Percentiles rank a stretch among this genome's conserved stretches.
Conservation (phyloP, 2,888 invertebrate species). For the Hydrotaea diabolus region DNA sequence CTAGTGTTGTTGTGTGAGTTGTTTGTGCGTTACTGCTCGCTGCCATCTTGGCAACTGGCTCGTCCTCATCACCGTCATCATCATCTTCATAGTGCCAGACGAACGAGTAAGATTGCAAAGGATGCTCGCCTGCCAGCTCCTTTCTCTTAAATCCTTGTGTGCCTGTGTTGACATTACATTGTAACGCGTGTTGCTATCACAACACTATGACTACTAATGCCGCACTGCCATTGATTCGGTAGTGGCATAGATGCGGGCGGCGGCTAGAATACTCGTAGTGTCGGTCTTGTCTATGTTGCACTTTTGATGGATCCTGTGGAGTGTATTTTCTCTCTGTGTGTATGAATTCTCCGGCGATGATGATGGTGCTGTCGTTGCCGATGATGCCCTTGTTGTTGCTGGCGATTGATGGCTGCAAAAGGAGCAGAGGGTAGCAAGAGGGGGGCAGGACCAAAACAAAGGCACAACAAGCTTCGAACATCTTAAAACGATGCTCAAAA, state of each 20-base stretch:
- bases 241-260: background rate
- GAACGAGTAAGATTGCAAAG: constrained; percentile 27
- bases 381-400: background rate
- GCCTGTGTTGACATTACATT: constrained; percentile 56
- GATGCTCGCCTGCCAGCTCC: constrained; percentile 11
- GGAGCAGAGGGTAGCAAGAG: background rate
- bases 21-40: background rate
- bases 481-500: constrained; percentile 58
- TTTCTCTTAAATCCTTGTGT: background rate
- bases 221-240: constrained; percentile 43
- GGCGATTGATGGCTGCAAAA: constrained; percentile 7
- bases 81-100: background rate
- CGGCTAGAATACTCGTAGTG: background rate
- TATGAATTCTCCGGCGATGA: too few species aligned
- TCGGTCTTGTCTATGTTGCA: constrained; percentile 40
- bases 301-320: constrained; percentile 41
- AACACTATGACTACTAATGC: constrained; percentile 59
- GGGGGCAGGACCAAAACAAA: background rate
- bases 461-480: constrained; percentile 49
- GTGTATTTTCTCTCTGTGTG: constrained; percentile 45
- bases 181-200: constrained; percentile 63
- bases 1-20: background rate
- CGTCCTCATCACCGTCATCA: background rate
- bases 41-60: constrained; percentile 29
- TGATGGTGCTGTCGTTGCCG: constrained; percentile 53